Base-by-base conservation (phyloP, 2,888 invertebrate genomes). In the Xestia ashworthii region DNA sequence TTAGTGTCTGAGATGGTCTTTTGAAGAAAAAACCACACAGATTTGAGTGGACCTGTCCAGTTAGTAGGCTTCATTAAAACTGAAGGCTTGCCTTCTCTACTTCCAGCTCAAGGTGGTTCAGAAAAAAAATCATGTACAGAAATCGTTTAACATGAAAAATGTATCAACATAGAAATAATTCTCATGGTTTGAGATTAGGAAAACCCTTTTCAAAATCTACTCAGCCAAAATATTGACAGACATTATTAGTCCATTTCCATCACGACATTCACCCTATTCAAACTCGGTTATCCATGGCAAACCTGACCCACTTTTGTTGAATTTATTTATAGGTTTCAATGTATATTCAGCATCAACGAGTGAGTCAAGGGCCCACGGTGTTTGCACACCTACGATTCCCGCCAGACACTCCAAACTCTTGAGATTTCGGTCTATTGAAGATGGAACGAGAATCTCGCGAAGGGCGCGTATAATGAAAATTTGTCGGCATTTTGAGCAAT, bases 321-420 rank as follows among this genome's bases (percentile, higher is more conserved):
- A 82, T 88, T 79, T 88, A 87, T 84, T 81, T 87, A 82, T 88
- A 76, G 82, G 84, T 78, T 81, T 78, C 80, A 84, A 80, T 88
- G 88, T 88, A 83, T 84, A 85, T 81, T 68, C 68, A 79, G 62
- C 68, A 78, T 64, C 78, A 81, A 83, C 44, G 78, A 81, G 74
- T 68, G 62, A 80, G 78, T 87, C 82, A 76, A 87, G 81, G 48
- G 58, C 48, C 74, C 22, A 78, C 76, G 74, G 88, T 87, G 81
- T 88, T 89, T 87, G 80, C 80, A 71, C 83, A 85, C 76, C 87
- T 76, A 87, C 89, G 79, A 79, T 68, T 83, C 85, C 62, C 74
- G 44, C 62, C 74, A 85, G 83, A 80, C 62, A 64, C 83, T 83
- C 71, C 41, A 79, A 76, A 78, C 76, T 73, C 81, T 87, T 74